Evolutionary conservation across 2,797 vertebrate species (phyloP).

Genomic region (Lerista edwardsae): DNA sequence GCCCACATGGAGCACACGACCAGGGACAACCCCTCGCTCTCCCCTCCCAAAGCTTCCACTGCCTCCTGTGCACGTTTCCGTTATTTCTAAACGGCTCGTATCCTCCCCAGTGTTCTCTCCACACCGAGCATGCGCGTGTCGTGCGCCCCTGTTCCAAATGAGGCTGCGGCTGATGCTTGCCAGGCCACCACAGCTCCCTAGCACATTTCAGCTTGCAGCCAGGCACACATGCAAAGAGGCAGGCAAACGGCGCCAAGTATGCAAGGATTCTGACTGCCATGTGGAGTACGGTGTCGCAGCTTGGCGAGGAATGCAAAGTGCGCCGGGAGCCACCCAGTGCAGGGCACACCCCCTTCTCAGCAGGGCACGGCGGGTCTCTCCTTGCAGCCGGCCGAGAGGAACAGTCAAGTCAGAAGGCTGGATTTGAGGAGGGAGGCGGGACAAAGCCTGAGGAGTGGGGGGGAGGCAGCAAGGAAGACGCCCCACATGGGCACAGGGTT

Average conservation of each 20-base stretch:
- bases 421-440: background rate
- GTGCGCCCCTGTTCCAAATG: background rate
- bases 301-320: background rate
- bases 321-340: background rate
- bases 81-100: background rate
- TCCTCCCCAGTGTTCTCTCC: background rate
- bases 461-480: background rate
- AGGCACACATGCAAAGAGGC: slow-evolving; percentile 8
- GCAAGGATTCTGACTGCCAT: background rate
- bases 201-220: background rate
- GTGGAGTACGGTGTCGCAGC: background rate
- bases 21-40: too few species aligned
- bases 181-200: slow-evolving; percentile 16
- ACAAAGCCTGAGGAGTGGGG: too few species aligned
- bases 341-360: background rate
- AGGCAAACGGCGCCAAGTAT: slow-evolving; percentile 7
- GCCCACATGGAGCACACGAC: too few species aligned
- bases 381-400: background rate
- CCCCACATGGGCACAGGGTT: background rate
- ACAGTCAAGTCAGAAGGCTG: background rate
- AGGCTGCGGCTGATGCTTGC: slow-evolving; percentile 11
- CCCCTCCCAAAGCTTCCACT: too few species aligned
- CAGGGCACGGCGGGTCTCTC: background rate
- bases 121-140: background rate
- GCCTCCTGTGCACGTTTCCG: too few species aligned